A percentile compares a stretch with the other conserved stretches of the same genome.
These are phyloP conservation scores for Rhynchophorus ferrugineus DNA, from an alignment of 1,140 invertebrate genomes.

Conservation along the genomic window DNA sequence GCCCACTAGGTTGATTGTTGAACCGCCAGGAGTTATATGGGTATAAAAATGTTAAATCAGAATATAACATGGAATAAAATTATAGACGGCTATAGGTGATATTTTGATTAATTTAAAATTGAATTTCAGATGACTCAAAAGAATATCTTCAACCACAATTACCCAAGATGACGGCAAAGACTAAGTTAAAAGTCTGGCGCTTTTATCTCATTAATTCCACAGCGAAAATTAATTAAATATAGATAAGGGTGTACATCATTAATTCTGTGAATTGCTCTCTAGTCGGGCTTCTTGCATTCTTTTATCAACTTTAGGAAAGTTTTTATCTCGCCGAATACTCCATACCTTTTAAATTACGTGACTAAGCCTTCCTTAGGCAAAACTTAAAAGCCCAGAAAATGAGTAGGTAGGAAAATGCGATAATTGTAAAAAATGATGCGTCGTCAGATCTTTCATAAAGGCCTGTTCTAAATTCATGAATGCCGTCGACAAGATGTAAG, in stretches of 20 bases:
- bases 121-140: too few species aligned
- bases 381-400: not conserved
- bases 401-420: not conserved
- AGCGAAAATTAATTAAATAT: not conserved
- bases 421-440: not conserved
- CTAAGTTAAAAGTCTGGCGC: too few species aligned
- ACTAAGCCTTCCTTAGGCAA: not conserved
- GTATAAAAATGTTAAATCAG: too few species aligned
- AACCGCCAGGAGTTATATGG: too few species aligned
- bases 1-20: too few species aligned
- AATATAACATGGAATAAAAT: too few species aligned
- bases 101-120: too few species aligned
- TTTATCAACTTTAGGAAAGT: not conserved
- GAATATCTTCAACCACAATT: too few species aligned
- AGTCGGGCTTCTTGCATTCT: not conserved
- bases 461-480: not conserved
- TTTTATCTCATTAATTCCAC: too few species aligned
- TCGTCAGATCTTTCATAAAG: not conserved
- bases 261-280: not conserved
- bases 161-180: too few species aligned
- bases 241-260: not conserved
- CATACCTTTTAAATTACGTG: not conserved
- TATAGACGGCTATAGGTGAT: too few species aligned
- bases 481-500: not conserved
- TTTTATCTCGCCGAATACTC: not conserved